Conservation (phyloP, 2,113 vertebrate genomes). For the Crotalus viridis region DNA sequence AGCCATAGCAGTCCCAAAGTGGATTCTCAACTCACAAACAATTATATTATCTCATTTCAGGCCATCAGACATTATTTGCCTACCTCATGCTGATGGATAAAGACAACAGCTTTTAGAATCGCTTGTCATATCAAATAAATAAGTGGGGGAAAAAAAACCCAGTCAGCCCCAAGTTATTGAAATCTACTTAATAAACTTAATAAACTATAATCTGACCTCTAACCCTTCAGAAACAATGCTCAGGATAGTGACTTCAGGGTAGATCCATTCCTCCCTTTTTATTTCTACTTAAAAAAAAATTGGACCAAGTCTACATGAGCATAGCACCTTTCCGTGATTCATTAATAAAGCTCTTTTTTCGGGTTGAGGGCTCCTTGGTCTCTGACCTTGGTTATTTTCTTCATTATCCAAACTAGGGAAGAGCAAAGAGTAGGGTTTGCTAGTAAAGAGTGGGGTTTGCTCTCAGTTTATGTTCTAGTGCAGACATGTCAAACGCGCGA, state of each 20-base stretch:
- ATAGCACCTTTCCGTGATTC: not conserved
- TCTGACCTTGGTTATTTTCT: not conserved
- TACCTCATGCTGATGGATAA: constrained; percentile 19
- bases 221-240: too few species aligned
- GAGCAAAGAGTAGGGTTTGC: not conserved
- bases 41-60: not conserved
- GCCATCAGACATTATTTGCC: not conserved
- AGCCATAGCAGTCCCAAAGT: not conserved
- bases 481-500: too few species aligned
- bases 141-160: not conserved
- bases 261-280: too few species aligned
- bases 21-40: not conserved
- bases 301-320: not conserved
- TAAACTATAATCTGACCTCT: not conserved
- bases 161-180: not conserved
- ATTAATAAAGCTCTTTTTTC: not conserved
- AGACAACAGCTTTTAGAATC: constrained; percentile 10
- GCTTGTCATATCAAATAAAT: not conserved
- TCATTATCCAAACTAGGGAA: not conserved
- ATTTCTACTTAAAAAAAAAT: not conserved
- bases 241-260: too few species aligned
- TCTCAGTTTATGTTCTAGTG: not conserved
- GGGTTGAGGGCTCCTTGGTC: not conserved
- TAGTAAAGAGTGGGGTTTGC: not conserved
- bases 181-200: not conserved